These are phyloP conservation scores for Caiman crocodilus DNA, from an alignment of 2,797 vertebrate genomes.

Conservation along the genomic window DNA sequence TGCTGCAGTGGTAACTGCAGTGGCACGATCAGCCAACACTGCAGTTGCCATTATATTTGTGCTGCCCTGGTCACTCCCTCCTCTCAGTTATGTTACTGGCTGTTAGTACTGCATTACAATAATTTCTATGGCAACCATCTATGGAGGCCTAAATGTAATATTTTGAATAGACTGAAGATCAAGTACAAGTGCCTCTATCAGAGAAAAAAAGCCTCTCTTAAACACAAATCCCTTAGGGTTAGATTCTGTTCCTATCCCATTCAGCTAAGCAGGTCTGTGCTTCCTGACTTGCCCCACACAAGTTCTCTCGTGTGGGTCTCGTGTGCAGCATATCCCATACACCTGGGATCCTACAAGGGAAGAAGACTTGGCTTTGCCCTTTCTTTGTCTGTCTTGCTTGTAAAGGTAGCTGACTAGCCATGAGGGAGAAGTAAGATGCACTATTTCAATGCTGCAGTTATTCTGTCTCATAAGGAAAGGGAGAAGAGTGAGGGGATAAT, in stretches of 20 bases:
- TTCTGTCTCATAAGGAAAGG: background rate
- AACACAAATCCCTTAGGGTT: background rate
- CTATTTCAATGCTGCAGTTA: background rate
- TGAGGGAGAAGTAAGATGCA: background rate
- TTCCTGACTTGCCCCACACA: rapidly evolving
- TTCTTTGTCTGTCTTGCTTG: background rate
- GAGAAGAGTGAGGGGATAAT: background rate
- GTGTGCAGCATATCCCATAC: background rate
- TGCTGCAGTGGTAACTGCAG: too few relatives aligned
- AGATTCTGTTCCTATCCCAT: background rate
- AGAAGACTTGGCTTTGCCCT: background rate
- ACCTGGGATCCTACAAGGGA: background rate
- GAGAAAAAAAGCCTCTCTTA: background rate
- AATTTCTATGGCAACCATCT: background rate
- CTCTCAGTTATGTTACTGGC: too few relatives aligned
- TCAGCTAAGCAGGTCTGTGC: background rate
- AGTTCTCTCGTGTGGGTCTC: background rate
- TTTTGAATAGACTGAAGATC: background rate
- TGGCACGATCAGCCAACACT: too few relatives aligned
- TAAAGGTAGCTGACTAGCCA: background rate
- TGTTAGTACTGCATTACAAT: rapidly evolving
- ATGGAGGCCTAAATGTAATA: background rate
- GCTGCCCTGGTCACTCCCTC: too few relatives aligned
- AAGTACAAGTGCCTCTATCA: rapidly evolving
- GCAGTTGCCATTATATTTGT: too few relatives aligned